Conservation (phyloP, 1,140 invertebrate genomes). For the Saccostrea glomerata region DNA sequence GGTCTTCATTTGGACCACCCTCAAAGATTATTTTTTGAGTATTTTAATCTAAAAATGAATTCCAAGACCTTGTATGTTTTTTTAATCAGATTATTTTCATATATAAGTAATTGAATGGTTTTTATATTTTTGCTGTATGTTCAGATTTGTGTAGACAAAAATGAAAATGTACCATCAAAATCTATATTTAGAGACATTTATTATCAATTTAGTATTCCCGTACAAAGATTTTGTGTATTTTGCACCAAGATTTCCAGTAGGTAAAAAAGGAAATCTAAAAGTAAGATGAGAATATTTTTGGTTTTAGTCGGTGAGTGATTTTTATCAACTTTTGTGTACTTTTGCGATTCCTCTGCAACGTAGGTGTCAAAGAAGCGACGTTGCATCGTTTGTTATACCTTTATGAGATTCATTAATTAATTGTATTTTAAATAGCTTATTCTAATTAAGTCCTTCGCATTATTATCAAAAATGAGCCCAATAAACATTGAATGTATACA, state of each 20-base stretch:
- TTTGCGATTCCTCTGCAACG: background rate
- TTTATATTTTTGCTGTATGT: too few relatives aligned
- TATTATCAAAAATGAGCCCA: background rate
- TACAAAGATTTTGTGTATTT: background rate
- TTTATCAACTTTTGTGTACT: background rate
- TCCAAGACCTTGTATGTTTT: too few relatives aligned
- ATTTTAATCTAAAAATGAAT: too few relatives aligned
- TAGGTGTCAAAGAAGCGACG: background rate
- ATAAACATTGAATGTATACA: background rate
- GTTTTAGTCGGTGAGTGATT: constrained; percentile 9
- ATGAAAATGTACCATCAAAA: too few relatives aligned
- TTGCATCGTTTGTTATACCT: background rate
- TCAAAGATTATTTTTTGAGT: too few relatives aligned
- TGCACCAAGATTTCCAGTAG: background rate
- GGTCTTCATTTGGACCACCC: too few relatives aligned
- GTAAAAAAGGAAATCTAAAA: constrained; percentile 19
- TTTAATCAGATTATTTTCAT: too few relatives aligned
- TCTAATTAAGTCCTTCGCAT: constrained; percentile 7
- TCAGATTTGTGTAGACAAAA: too few relatives aligned
- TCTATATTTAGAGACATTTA: too few relatives aligned
- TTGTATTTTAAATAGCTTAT: background rate
- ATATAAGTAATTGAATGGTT: too few relatives aligned
- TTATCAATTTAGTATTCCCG: background rate
- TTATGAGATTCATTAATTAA: background rate
- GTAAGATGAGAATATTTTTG: constrained; percentile 28